A percentile compares a stretch with the other conserved stretches of the same genome.
Evolutionary conservation across 2,888 invertebrate species (phyloP).

Genomic region (Oxycera nigricornis): DNA sequence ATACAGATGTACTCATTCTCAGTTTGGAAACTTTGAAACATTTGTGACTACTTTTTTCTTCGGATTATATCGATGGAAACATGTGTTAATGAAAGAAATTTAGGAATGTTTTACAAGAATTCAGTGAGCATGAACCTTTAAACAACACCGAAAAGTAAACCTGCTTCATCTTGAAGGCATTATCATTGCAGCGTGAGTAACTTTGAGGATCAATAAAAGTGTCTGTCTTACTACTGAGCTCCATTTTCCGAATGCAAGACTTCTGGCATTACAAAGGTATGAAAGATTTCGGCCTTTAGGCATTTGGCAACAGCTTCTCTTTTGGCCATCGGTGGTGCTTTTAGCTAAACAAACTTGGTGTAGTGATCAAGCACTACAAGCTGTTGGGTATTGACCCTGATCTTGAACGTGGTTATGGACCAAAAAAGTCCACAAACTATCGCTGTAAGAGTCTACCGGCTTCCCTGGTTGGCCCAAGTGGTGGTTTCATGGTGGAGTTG

Average conservation of each 20-base stretch:
- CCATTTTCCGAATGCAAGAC: background rate
- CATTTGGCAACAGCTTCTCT: background rate
- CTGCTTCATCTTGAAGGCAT: no score
- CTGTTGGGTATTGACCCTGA: constrained; percentile 11
- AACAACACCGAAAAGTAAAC: no score
- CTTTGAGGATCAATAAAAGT: no score
- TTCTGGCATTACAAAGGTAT: background rate
- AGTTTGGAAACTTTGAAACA: no score
- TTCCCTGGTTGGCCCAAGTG: constrained; percentile 38
- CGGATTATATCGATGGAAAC: no score
- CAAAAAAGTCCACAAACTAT: constrained; percentile 46
- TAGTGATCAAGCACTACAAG: background rate
- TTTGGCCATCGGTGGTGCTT: background rate
- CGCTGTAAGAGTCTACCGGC: constrained; percentile 40
- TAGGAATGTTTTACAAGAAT: no score
- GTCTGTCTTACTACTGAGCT: no score
- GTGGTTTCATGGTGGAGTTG: constrained; percentile 36
- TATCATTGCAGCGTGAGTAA: no score
- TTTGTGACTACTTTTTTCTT: no score
- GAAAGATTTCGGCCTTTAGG: background rate
- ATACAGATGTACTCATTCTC: no score
- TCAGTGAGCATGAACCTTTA: no score
- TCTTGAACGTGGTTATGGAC: constrained; percentile 44
- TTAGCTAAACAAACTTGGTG: background rate
- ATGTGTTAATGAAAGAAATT: no score